A percentile compares a stretch with the other conserved stretches of the same genome.
Evolutionary conservation across 2,113 vertebrate species (phyloP).

Genomic region (Oncorhynchus nerka): DNA sequence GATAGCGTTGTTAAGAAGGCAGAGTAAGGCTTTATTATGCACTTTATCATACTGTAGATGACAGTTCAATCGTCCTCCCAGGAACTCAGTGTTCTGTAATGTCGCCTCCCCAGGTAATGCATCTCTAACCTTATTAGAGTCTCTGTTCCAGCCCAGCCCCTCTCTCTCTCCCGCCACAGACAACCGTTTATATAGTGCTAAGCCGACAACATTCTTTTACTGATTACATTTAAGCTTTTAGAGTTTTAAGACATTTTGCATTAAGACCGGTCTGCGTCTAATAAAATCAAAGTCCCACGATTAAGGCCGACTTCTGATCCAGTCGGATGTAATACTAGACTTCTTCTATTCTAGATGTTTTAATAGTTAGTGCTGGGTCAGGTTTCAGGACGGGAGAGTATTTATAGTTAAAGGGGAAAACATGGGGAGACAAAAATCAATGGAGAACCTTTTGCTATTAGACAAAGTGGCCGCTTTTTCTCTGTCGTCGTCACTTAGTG

Average conservation of each 20-base stretch:
- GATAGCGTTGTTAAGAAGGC: too few species aligned
- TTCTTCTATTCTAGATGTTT: constrained; percentile 19
- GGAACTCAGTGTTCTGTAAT: not conserved
- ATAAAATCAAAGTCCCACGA: constrained; percentile 22
- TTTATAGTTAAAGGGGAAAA: constrained; percentile 28
- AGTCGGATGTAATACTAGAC: constrained; percentile 18
- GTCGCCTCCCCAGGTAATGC: not conserved
- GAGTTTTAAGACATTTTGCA: constrained; percentile 20
- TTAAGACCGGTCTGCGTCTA: constrained; percentile 23
- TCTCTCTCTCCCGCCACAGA: not conserved
- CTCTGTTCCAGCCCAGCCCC: not conserved
- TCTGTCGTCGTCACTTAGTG: constrained; percentile 18
- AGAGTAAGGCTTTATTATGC: too few species aligned
- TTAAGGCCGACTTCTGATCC: not conserved
- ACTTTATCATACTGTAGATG: not conserved
- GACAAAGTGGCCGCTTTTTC: constrained; percentile 13
- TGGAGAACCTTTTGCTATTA: constrained; percentile 9
- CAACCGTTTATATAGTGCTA: not conserved
- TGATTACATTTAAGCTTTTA: constrained; percentile 28
- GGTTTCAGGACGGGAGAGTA: constrained; percentile 19
- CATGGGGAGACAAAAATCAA: constrained; percentile 13
- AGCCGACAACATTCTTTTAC: constrained; percentile 5
- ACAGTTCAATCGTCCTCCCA: not conserved
- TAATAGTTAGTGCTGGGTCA: constrained; percentile 19
- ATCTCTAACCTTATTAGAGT: not conserved